phyloP scores from a whole-genome alignment of 2,113 vertebrate genomes.

The Eulemur macaco region DNA sequence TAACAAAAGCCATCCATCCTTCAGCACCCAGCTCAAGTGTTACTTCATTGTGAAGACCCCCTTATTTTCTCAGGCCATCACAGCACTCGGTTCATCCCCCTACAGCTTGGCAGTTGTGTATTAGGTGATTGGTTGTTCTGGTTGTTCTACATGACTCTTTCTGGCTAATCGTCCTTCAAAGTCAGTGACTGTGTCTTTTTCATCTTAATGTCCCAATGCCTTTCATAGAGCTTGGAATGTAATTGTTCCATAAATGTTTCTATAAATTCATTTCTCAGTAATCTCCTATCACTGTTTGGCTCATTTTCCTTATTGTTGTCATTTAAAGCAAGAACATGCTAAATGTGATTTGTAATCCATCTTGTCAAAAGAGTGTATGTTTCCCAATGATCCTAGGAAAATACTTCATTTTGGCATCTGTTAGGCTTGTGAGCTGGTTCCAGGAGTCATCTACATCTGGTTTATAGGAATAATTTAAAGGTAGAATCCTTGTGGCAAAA shows the following conservation, averaged over 20 bases:
- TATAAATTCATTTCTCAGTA: background rate
- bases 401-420: background rate
- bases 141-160: background rate
- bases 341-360: slow-evolving; percentile 56
- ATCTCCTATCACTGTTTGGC: background rate
- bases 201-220: background rate
- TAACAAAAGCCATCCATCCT: background rate
- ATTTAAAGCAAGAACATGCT: background rate
- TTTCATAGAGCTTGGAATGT: background rate
- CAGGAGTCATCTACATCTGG: background rate
- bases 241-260: slow-evolving; percentile 30
- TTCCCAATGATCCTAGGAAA: slow-evolving; percentile 67
- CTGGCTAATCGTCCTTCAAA: background rate
- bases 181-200: background rate
- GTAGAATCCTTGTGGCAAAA: slow-evolving; percentile 4
- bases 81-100: background rate
- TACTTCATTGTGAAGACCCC: background rate
- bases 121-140: background rate
- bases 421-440: background rate
- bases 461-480: slow-evolving; percentile 9
- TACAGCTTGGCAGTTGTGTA: background rate
- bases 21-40: background rate
- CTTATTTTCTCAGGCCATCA: background rate
- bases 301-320: slow-evolving; percentile 4
- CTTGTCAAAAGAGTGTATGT: slow-evolving; percentile 56